phyloP scores from a whole-genome alignment of 2,113 vertebrate genomes.

The Otolemur garnettii region DNA sequence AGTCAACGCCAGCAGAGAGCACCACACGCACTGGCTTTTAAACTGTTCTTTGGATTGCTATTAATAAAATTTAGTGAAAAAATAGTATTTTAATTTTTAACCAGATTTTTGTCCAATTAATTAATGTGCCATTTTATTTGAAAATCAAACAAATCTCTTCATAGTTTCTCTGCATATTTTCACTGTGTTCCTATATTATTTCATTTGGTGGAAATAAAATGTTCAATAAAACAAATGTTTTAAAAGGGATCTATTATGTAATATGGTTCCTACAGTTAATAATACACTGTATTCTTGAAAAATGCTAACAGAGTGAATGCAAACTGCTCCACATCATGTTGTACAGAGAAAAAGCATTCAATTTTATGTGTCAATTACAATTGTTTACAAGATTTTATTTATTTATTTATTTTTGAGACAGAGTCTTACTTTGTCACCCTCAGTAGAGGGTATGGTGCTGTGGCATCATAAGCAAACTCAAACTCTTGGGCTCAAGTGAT shows the following conservation, averaged over 20 bases:
- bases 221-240: neutral
- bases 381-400: too few relatives aligned
- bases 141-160: neutral
- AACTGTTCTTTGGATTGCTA: constrained; percentile 12
- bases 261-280: neutral
- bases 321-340: neutral
- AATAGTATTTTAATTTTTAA: constrained; percentile 6
- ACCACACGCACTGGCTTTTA: constrained; percentile 49
- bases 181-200: neutral
- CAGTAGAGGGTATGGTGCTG: too few relatives aligned
- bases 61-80: constrained; percentile 28
- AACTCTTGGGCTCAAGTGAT: too few relatives aligned
- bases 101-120: neutral
- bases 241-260: neutral
- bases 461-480: too few relatives aligned
- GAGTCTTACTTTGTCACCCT: too few relatives aligned
- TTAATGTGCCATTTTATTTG: neutral
- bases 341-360: neutral
- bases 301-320: neutral
- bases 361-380: neutral
- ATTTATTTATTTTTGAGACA: too few relatives aligned
- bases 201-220: neutral
- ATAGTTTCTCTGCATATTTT: neutral
- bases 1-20: constrained; percentile 75
- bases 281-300: neutral